These are phyloP conservation scores for Drosophila varians DNA, from an alignment of 1,140 invertebrate species.

Conservation along the genomic window DNA sequence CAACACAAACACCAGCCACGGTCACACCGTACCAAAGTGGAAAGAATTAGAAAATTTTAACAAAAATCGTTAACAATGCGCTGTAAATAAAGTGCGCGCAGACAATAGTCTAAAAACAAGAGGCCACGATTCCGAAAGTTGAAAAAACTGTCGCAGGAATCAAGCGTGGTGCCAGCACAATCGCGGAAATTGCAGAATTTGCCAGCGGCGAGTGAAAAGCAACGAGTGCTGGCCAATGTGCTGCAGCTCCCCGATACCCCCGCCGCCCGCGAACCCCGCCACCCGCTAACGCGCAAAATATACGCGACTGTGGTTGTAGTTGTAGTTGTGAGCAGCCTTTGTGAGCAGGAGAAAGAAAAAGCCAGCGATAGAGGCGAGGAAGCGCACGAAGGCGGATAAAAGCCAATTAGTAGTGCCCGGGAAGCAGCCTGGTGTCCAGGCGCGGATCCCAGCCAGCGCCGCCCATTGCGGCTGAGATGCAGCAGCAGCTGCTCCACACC, in stretches of 20 bases:
- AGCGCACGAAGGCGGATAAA: constrained; percentile 13
- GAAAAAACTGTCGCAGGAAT: constrained; percentile 2
- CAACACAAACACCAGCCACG: constrained; percentile 20
- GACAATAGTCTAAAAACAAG: constrained; percentile 5
- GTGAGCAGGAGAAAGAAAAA: constrained; percentile 15
- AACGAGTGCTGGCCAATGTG: constrained; percentile 44
- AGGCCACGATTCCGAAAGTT: neutral
- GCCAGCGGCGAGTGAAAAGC: constrained; percentile 31
- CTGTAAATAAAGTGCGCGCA: constrained; percentile 20
- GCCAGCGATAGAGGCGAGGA: constrained; percentile 9
- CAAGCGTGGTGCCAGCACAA: constrained; percentile 1
- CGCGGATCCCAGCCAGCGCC: constrained; percentile 18
- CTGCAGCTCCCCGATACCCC: constrained; percentile 29
- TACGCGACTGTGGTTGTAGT: constrained; percentile 44
- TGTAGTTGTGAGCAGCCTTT: constrained; percentile 30
- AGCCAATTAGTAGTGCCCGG: constrained; percentile 34
- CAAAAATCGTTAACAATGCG: constrained; percentile 38
- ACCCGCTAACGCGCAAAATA: constrained; percentile 43
- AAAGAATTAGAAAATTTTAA: constrained; percentile 40
- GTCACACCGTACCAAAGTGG: constrained; percentile 22
- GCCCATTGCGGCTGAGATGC: constrained; percentile 39
- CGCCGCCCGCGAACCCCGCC: constrained; percentile 17
- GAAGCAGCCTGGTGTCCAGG: constrained; percentile 33
- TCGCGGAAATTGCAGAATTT: constrained; percentile 37
- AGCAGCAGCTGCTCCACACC: constrained; percentile 52